phyloP scores from a whole-genome alignment of 2,113 vertebrate genomes.

The Rostratula benghalensis region DNA sequence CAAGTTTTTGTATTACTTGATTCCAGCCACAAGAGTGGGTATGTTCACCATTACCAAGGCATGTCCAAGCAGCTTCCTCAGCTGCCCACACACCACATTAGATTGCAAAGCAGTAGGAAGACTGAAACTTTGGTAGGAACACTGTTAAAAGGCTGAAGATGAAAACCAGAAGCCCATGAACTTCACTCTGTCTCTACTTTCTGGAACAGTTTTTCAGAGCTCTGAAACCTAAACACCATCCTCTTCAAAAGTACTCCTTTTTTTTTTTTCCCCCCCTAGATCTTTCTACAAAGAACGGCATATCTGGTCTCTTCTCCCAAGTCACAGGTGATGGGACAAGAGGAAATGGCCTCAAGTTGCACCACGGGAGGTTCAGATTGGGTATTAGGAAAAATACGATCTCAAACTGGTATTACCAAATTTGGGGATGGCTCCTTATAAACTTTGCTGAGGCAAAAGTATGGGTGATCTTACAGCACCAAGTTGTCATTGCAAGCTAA shows the following conservation, averaged over 20 bases:
- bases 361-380: no score
- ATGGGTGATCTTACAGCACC: background rate
- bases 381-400: no score
- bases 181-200: background rate
- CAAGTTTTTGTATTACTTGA: background rate
- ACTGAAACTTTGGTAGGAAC: background rate
- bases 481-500: background rate
- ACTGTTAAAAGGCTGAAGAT: background rate
- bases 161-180: background rate
- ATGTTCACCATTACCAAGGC: background rate
- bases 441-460: background rate
- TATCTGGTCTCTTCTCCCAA: no score
- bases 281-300: no score
- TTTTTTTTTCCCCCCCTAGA: no score
- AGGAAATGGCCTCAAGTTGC: no score
- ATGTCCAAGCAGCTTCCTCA: background rate
- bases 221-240: background rate
- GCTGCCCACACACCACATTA: background rate
- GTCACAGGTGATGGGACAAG: no score
- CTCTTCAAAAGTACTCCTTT: accelerated
- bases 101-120: background rate
- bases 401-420: background rate
- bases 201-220: background rate
- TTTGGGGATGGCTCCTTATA: background rate
- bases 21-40: background rate